A percentile compares a stretch with the other conserved stretches of the same genome.
phyloP scores from a whole-genome alignment of 2,888 invertebrate species.

The Calameuta idolon region DNA sequence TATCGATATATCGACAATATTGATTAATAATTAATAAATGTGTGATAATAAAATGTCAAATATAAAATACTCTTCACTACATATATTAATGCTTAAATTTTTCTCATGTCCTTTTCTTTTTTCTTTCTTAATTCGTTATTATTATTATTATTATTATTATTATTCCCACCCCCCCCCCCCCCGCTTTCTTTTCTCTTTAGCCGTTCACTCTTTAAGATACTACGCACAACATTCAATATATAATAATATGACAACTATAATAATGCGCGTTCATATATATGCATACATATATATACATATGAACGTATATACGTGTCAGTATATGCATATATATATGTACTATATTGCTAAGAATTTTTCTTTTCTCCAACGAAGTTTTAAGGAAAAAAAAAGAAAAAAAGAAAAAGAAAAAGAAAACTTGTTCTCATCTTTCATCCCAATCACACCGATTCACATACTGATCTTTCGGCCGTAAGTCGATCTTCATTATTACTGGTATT shows the following conservation, averaged over 20 bases:
- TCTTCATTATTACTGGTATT: background rate
- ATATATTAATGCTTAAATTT: conserved; percentile 53
- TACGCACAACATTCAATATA: conserved; percentile 65
- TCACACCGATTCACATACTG: background rate
- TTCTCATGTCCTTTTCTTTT: conserved; percentile 34
- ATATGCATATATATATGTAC: conserved; percentile 13
- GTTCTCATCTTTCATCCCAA: conserved; percentile 20
- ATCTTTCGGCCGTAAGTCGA: too few species aligned
- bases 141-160: conserved; percentile 31
- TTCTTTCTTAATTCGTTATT: background rate
- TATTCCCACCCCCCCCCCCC: too few species aligned
- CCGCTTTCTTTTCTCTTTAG: conserved; percentile 18
- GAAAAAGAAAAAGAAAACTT: conserved; percentile 35
- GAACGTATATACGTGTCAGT: conserved; percentile 19
- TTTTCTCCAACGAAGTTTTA: conserved; percentile 5
- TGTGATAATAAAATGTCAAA: conserved; percentile 56
- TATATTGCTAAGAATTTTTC: conserved; percentile 25
- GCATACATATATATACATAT: conserved; percentile 25
- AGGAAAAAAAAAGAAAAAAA: conserved; percentile 28
- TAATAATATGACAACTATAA: conserved; percentile 52
- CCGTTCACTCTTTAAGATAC: conserved; percentile 39
- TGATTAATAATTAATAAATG: conserved; percentile 27
- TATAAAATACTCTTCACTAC: conserved; percentile 46
- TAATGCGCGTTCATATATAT: conserved; percentile 50
- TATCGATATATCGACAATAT: conserved; percentile 42